phyloP scores from a whole-genome alignment of 1,140 invertebrate genomes.

The Trichogramma pretiosum region DNA sequence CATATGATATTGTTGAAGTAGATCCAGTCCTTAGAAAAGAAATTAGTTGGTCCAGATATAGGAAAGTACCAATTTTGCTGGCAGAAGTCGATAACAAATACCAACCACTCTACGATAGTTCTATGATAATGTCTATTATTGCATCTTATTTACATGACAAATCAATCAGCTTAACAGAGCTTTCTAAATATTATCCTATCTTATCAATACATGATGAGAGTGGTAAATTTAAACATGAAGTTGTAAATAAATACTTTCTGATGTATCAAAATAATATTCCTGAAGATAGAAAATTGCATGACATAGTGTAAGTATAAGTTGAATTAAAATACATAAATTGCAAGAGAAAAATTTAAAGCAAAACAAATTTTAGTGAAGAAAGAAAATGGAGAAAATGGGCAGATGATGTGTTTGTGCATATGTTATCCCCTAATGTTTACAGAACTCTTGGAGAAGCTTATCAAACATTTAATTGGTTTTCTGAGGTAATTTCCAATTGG shows the following conservation, averaged over 20 bases:
- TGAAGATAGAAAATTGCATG: slow-evolving; percentile 48
- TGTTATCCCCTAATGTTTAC: slow-evolving; percentile 95
- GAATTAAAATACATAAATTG: no score
- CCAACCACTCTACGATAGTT: slow-evolving; percentile 86
- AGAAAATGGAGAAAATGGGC: slow-evolving; percentile 92
- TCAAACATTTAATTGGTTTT: slow-evolving; percentile 87
- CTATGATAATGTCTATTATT: slow-evolving; percentile 85
- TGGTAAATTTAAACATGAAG: slow-evolving; percentile 62
- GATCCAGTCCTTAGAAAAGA: slow-evolving; percentile 85
- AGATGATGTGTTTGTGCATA: slow-evolving; percentile 83
- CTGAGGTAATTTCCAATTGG: slow-evolving; percentile 46
- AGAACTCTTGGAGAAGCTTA: slow-evolving; percentile 74
- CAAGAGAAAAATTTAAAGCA: no score
- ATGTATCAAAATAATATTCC: slow-evolving; percentile 67
- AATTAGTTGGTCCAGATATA: slow-evolving; percentile 88
- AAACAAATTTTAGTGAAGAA: slow-evolving; percentile 60
- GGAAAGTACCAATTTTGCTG: slow-evolving; percentile 92
- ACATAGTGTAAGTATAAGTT: slow-evolving; percentile 53
- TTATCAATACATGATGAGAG: slow-evolving; percentile 61
- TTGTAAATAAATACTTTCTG: slow-evolving; percentile 91
- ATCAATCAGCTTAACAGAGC: slow-evolving; percentile 53
- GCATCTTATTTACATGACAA: slow-evolving; percentile 67
- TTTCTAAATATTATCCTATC: slow-evolving; percentile 75
- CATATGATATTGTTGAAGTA: slow-evolving; percentile 95
- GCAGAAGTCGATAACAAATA: slow-evolving; percentile 63